A percentile compares a stretch with the other conserved stretches of the same genome.
phyloP scores from a whole-genome alignment of 2,888 invertebrate genomes.

The Coelopa pilipes region DNA sequence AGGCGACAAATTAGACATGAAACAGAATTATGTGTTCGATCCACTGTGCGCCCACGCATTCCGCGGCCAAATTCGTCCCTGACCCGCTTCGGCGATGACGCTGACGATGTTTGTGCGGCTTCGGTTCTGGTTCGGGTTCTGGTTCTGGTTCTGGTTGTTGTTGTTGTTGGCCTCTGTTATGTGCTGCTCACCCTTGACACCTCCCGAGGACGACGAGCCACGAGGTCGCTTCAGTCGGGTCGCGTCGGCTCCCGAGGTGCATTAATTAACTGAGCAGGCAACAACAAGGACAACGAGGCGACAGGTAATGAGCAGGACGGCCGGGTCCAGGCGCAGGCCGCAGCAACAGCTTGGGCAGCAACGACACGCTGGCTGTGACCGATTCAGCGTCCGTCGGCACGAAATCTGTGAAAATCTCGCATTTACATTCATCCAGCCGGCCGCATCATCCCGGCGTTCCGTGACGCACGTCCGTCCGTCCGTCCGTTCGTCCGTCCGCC shows the following conservation, averaged over 20 bases:
- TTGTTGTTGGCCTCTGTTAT: no score
- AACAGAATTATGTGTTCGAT: no score
- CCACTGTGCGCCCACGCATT: no score
- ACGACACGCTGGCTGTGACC: slow-evolving; percentile 1
- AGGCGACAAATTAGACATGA: no score
- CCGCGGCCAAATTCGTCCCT: neutral
- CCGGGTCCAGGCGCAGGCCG: neutral
- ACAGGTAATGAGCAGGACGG: slow-evolving; percentile 19
- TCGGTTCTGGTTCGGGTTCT: no score
- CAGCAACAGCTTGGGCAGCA: neutral
- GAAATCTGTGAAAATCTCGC: slow-evolving; percentile 29
- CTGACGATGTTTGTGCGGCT: neutral
- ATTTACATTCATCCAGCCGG: slow-evolving; percentile 1
- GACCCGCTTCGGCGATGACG: slow-evolving; percentile 1
- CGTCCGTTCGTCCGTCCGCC: neutral
- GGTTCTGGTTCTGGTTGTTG: no score
- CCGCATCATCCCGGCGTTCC: neutral
- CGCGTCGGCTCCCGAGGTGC: no score
- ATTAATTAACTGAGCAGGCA: slow-evolving; percentile 10
- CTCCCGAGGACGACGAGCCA: neutral
- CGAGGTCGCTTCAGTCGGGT: no score
- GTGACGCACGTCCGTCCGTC: neutral
- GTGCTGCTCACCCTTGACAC: neutral
- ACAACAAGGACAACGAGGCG: neutral
- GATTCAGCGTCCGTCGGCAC: neutral